Evolutionary conservation across 2,797 vertebrate genomes (phyloP), one percentile per base, ranked within the genome.

Genomic region (Aplochiton taeniatus): DNA sequence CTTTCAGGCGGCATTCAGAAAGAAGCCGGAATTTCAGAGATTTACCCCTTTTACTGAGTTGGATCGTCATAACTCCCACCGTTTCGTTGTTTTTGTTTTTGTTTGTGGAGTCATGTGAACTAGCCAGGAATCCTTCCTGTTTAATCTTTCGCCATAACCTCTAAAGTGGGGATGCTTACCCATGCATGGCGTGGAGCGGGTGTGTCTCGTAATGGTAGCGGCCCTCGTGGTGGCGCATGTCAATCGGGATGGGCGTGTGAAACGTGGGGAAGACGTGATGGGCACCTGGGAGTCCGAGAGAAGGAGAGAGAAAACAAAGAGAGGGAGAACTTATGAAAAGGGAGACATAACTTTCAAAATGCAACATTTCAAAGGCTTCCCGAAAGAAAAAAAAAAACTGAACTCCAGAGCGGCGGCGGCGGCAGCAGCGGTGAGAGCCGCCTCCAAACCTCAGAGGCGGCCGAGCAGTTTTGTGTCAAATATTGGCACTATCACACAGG

Each of bases 151-250:
- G n/a, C n/a, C n/a, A n/a, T n/a, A n/a, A n/a, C n/a, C n/a, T n/a
- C n/a, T 2, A 31, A 31, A 3, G 31, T 31, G 31, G 52, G 14
- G 57, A 72, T 58, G 91, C 96, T 92, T 93, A 99, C 97, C 97
- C 96, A 0, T 96, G 97, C 81, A 97, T 90, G 53, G 93, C 51
- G 78, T 98, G 97, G 77, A 98, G 92, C 56, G 94, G 91, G 85
- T 97, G 95, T 60, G 96, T 93, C 75, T 99, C 97, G 0, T 96
- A 98, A 94, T 95, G 96, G 91, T 98, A 99, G 68, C 96, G 88
- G 78, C 97, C 97, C 85, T 99, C 97, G 42, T 98, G 97, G 89
- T 99, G 97, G 68, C 96, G 91, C 93, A 97, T 93, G 90, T 98
- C 96, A 79, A 98, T 93, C 0, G 96, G 97, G 66, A 98, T 94